A percentile compares a stretch with the other conserved stretches of the same genome.
Evolutionary conservation across 2,113 vertebrate species (phyloP).

Genomic region (Silurus asotus): DNA sequence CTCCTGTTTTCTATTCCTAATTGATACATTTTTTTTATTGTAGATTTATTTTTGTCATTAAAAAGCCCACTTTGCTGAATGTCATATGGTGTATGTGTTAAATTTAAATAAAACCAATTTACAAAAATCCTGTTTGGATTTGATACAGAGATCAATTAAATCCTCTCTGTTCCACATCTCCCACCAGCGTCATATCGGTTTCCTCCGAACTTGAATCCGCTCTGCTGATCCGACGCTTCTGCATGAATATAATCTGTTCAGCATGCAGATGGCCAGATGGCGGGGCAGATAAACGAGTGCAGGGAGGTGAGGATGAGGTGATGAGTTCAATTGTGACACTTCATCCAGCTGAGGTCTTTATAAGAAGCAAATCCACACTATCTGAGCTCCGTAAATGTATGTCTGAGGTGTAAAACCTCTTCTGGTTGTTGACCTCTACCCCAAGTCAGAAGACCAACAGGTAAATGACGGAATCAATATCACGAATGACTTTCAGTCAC

Average conservation of each 20-base stretch:
- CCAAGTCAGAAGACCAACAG: neutral
- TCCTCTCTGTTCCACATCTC: neutral
- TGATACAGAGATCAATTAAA: no score
- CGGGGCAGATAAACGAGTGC: neutral
- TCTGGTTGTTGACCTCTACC: neutral
- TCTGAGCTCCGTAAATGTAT: neutral
- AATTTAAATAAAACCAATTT: neutral
- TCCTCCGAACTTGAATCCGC: neutral
- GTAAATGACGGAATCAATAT: neutral
- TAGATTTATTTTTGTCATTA: no score
- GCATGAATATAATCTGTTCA: neutral
- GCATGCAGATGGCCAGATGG: neutral
- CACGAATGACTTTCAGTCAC: no score
- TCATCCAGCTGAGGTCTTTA: neutral
- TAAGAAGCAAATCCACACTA: neutral
- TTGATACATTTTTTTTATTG: no score
- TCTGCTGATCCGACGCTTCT: neutral
- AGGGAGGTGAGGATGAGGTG: neutral
- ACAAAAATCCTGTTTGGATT: neutral
- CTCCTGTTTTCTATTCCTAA: no score
- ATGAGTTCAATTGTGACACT: neutral
- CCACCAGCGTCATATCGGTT: neutral
- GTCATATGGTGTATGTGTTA: no score
- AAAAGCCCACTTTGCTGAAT: no score
- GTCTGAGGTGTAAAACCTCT: neutral